Base-by-base conservation (phyloP, 2,113 vertebrate species). In the Crypturellus undulatus region DNA sequence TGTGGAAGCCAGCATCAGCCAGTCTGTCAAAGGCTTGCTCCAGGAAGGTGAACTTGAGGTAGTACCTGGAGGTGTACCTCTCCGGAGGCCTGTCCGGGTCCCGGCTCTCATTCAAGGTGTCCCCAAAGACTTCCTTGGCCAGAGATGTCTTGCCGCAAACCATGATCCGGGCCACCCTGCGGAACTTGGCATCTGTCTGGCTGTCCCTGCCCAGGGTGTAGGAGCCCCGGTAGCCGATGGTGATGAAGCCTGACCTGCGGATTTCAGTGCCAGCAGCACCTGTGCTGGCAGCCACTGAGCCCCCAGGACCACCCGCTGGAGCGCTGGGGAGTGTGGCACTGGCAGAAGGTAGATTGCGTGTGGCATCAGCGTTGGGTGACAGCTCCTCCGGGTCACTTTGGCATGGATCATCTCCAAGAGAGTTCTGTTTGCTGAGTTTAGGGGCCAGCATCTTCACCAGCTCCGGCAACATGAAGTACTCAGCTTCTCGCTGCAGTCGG, bases 11-110 rank as follows among this genome's bases (percentile, higher is more conserved):
- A 10, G 99, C 97, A 3, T 99, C 98, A 0, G 99, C 98, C 97
- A 99, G 96, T 98, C 98, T 99, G 96, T 99, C 99, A 87, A 99
- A 99, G 69, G 99, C 99, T 97, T 99, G 99, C 97, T 99, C 99
- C 97, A 99, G 97, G 92, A 99, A 99, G 95, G 98, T 99, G 98
- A 99, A 99, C 94, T 99, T 99, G 87, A 99, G 98, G 97, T 99
- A 99, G 98, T 99, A 99, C 84, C 98, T 97, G 67, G 98, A 99
- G 4, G 99, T 99, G 98, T 99, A 99, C 84, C 98, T 97, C 97
- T 99, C 99, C 0, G 99, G 99, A 4, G 99, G 98, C 26, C 98
- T 97, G 96, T 99, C 99, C 0, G 99, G 99, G 97, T 99, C 99
- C 25, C 99, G 98, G 97, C 99, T 99, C 93, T 99, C 99, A 0